Percentiles rank a stretch among this genome's conserved stretches.
phyloP scores from a whole-genome alignment of 2,888 invertebrate genomes.

The Phragmatobia fuliginosa region DNA sequence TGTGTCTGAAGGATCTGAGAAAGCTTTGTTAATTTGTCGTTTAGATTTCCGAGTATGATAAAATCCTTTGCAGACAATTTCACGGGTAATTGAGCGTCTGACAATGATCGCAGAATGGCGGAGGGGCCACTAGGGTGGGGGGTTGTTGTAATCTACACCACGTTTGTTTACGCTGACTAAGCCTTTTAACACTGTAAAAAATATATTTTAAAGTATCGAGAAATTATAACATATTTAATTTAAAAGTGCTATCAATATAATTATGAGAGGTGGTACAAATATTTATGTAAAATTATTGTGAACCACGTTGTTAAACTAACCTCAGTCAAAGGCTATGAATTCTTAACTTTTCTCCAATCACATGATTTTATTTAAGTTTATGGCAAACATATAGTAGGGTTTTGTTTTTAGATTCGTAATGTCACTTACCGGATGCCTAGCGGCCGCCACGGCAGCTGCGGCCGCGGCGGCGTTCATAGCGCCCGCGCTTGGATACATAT shows the following conservation, averaged over 20 bases:
- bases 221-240: not conserved
- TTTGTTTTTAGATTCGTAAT: not conserved
- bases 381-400: not conserved
- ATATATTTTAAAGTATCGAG: not conserved
- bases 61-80: slow-evolving; percentile 73
- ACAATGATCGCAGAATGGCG: slow-evolving; percentile 63
- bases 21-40: slow-evolving; percentile 50
- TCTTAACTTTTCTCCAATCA: not conserved
- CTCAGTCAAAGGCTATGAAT: not conserved
- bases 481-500: slow-evolving; percentile 95
- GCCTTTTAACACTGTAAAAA: slow-evolving; percentile 57
- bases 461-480: slow-evolving; percentile 94
- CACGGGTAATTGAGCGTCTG: slow-evolving; percentile 79
- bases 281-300: not conserved
- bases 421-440: slow-evolving; percentile 93
- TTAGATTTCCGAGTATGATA: slow-evolving; percentile 53
- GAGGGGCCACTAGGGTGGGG: slow-evolving; percentile 39
- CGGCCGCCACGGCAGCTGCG: slow-evolving; percentile 94
- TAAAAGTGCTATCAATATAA: not conserved
- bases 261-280: not conserved
- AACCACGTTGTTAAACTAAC: not conserved
- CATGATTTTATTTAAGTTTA: not conserved
- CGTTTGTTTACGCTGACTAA: slow-evolving; percentile 61
- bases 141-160: slow-evolving; percentile 47
- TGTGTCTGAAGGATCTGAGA: slow-evolving; percentile 31